These are phyloP conservation scores for Irena cyanogastra DNA, from an alignment of 2,113 vertebrate genomes.

Conservation along the genomic window DNA sequence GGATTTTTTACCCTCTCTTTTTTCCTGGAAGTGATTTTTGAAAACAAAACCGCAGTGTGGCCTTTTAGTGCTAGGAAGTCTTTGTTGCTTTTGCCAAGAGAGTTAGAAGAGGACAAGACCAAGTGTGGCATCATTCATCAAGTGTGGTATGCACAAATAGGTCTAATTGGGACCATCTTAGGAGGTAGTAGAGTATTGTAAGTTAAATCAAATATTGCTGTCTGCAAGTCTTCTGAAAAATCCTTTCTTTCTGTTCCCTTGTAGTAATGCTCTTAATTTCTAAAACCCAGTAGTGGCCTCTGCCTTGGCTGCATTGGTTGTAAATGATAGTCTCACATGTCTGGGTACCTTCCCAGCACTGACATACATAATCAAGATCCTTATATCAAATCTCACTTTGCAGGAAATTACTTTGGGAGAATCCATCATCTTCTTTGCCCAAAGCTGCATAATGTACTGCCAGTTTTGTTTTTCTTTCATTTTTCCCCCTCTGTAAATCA, in stretches of 20 bases:
- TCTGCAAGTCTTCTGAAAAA: background rate
- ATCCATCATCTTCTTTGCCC: background rate
- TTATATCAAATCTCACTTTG: background rate
- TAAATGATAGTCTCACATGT: background rate
- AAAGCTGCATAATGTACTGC: background rate
- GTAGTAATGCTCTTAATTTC: background rate
- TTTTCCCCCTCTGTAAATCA: background rate
- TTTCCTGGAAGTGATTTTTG: slow-evolving; percentile 40
- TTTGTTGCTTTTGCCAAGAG: slow-evolving; percentile 20
- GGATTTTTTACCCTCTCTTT: background rate
- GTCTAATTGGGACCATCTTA: background rate
- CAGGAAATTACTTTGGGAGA: slow-evolving; percentile 5
- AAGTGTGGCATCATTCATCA: background rate
- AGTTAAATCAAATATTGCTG: background rate
- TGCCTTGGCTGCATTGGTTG: background rate
- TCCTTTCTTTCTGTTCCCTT: background rate
- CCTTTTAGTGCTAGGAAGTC: slow-evolving; percentile 7
- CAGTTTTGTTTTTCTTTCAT: background rate
- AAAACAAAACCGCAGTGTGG: slow-evolving; percentile 15
- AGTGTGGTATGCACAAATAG: background rate
- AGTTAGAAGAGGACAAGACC: background rate
- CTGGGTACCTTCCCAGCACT: background rate
- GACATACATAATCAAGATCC: background rate
- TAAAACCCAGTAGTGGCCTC: background rate
- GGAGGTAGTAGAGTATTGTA: background rate